Evolutionary conservation across 1,140 invertebrate genomes (phyloP).

Genomic region (Papilio machaon): DNA sequence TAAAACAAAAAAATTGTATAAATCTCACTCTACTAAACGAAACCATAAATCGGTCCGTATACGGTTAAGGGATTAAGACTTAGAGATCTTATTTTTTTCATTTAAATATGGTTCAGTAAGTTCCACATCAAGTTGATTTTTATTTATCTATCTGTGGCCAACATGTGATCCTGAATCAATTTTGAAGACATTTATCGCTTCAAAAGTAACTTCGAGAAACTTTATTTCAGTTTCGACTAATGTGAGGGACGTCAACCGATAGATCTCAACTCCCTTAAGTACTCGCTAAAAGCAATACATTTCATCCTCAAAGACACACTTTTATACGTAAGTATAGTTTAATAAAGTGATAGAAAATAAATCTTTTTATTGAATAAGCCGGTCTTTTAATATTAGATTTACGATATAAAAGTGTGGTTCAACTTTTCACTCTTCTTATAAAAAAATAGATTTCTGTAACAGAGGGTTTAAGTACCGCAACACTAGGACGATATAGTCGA

Average conservation of each 20-base stretch:
- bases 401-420: neutral
- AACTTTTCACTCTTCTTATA: neutral
- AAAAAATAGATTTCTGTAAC: no score
- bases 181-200: neutral
- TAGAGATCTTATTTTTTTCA: no score
- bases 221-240: neutral
- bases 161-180: neutral
- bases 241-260: constrained; percentile 6
- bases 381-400: neutral
- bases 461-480: no score
- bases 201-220: neutral
- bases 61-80: no score
- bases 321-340: neutral
- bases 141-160: no score
- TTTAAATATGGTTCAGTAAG: no score
- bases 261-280: constrained; percentile 1
- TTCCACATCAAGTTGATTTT: no score
- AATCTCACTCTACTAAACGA: no score
- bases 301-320: constrained; percentile 7
- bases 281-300: constrained; percentile 14
- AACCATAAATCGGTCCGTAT: no score
- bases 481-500: no score
- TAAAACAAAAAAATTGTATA: no score
- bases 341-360: constrained; percentile 1
- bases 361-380: constrained; percentile 15